Conservation (phyloP, 2,888 invertebrate species). For the Ashinkailepas kermadecensis region DNA sequence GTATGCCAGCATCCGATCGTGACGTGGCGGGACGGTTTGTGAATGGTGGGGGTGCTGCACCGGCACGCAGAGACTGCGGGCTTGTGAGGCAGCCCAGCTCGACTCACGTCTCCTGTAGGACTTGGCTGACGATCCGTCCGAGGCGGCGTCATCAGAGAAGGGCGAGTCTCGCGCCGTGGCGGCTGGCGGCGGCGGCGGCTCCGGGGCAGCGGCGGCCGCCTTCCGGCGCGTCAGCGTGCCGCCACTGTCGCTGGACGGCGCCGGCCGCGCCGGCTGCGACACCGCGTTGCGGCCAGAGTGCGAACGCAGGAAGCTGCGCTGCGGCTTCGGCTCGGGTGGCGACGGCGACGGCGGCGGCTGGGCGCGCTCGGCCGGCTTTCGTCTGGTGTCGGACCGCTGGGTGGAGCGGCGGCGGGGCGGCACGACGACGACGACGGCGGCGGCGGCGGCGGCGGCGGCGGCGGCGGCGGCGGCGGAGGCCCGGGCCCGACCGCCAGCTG, state of each 20-base stretch:
- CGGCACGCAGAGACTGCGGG: too few species aligned
- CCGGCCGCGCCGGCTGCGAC: conserved; percentile 2
- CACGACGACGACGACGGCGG: not conserved
- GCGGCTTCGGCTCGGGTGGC: not conserved
- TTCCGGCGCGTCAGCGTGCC: conserved; percentile 8
- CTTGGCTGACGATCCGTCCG: not conserved
- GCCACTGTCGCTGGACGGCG: not conserved
- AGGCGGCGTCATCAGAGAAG: not conserved
- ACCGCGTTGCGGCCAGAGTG: conserved; percentile 11
- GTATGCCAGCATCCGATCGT: too few species aligned
- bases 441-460: not conserved
- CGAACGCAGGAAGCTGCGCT: conserved; percentile 5
- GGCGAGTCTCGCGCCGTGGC: not conserved
- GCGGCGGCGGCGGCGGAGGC: too few species aligned
- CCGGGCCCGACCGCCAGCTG: too few species aligned
- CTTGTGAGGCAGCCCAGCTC: too few species aligned
- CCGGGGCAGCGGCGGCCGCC: not conserved
- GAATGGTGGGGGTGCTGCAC: too few species aligned
- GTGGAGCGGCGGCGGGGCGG: not conserved
- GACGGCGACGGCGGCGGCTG: not conserved
- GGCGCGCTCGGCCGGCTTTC: too few species aligned
- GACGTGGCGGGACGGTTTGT: too few species aligned
- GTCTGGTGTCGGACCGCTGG: not conserved
- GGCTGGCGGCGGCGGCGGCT: not conserved
- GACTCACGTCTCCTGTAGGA: not conserved